A percentile compares a stretch with the other conserved stretches of the same genome.
Conservation (phyloP, 2,888 invertebrate genomes). For the Habrosyne pyritoides region DNA sequence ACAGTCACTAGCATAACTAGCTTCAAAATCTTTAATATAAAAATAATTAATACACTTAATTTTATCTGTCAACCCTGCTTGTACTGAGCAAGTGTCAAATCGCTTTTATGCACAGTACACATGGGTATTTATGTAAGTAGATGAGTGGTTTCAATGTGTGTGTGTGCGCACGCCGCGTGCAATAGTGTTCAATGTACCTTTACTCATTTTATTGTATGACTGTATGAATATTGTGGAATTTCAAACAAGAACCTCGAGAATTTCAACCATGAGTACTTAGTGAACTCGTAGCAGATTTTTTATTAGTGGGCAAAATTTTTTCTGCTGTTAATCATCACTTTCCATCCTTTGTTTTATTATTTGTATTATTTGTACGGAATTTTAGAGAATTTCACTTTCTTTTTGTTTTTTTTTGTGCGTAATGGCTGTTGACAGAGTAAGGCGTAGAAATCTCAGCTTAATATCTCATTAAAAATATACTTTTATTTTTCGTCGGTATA, state of each 20-base stretch:
- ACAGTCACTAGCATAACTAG: no score
- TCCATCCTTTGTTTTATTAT: neutral
- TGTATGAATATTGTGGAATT: neutral
- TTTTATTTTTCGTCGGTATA: no score
- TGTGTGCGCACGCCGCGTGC: conserved; percentile 21
- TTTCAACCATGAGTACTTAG: neutral
- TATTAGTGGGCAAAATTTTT: neutral
- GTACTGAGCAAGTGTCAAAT: conserved; percentile 63
- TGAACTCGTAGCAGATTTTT: neutral
- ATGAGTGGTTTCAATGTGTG: conserved; percentile 31
- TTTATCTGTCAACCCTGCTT: conserved; percentile 46
- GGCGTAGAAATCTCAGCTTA: neutral
- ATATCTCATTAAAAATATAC: no score
- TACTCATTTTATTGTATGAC: neutral
- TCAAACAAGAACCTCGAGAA: neutral
- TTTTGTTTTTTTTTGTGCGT: neutral
- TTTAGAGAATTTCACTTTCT: neutral
- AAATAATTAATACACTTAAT: no score
- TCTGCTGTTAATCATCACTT: neutral
- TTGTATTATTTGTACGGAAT: neutral
- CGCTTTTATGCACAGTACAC: conserved; percentile 41
- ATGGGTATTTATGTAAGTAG: conserved; percentile 18
- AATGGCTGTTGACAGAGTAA: neutral
- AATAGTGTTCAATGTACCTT: conserved; percentile 3
- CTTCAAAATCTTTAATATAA: no score